A percentile compares a stretch with the other conserved stretches of the same genome.
These are phyloP conservation scores for Amphipoea oculea DNA, from an alignment of 2,888 invertebrate species.

Conservation along the genomic window DNA sequence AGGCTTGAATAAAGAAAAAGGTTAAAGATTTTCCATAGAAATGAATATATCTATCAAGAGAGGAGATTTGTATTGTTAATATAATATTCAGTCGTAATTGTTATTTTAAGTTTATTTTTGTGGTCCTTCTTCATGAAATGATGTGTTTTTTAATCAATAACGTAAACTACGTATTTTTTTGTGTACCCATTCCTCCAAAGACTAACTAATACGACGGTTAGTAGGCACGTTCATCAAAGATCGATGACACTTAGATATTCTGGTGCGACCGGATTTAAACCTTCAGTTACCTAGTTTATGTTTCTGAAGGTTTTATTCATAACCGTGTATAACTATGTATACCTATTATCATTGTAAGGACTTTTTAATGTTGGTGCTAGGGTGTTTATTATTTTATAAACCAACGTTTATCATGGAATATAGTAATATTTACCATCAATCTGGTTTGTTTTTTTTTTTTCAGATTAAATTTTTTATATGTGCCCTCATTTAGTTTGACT, in stretches of 20 bases:
- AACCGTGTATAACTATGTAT: neutral
- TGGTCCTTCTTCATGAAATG: neutral
- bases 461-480: neutral
- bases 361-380: neutral
- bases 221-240: constrained; percentile 27
- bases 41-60: constrained; percentile 12
- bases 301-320: neutral
- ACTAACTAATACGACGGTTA: constrained; percentile 2
- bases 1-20: constrained; percentile 12
- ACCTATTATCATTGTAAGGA: no score
- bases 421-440: neutral
- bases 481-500: neutral
- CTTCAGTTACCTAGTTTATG: neutral
- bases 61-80: constrained; percentile 10
- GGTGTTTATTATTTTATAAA: neutral
- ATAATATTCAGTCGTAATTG: constrained; percentile 4
- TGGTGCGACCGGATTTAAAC: constrained; percentile 13
- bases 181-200: neutral
- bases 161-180: neutral
- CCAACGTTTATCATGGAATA: neutral
- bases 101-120: neutral
- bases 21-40: neutral
- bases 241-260: constrained; percentile 41
- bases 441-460: neutral
- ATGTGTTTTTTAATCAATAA: neutral